A percentile compares a stretch with the other conserved stretches of the same genome.
phyloP scores from a whole-genome alignment of 2,888 invertebrate genomes.

The Pilophorus perplexus region DNA sequence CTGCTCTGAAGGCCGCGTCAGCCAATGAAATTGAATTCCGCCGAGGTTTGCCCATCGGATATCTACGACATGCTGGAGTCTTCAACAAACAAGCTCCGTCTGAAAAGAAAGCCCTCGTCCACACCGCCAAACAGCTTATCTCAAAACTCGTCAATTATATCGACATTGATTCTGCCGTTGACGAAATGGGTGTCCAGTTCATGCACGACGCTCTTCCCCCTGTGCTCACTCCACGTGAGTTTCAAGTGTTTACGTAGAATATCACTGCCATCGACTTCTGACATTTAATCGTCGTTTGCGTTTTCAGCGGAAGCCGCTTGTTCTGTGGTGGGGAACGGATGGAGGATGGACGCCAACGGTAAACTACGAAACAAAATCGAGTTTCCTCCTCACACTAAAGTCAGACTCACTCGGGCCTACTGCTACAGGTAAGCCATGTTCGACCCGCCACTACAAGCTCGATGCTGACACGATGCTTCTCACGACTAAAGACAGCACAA shows the following conservation, averaged over 20 bases:
- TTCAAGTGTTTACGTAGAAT: too few species aligned
- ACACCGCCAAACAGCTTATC: slow-evolving; percentile 59
- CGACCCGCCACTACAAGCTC: too few species aligned
- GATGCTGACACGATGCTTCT: not conserved
- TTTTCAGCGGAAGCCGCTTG: slow-evolving; percentile 61
- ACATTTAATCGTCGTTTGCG: not conserved
- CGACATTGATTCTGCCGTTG: slow-evolving; percentile 76
- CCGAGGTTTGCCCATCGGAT: slow-evolving; percentile 75
- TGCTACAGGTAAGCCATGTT: slow-evolving; percentile 52
- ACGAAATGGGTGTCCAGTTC: slow-evolving; percentile 79
- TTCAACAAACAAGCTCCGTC: slow-evolving; percentile 56
- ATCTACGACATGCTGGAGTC: slow-evolving; percentile 70
- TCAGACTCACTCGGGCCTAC: slow-evolving; percentile 58
- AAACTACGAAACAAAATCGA: slow-evolving; percentile 63
- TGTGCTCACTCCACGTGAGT: slow-evolving; percentile 58
- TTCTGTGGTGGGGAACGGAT: slow-evolving; percentile 71
- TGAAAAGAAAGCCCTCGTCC: slow-evolving; percentile 54
- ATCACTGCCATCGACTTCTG: not conserved
- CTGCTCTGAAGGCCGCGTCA: slow-evolving; percentile 71
- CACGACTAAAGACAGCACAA: not conserved
- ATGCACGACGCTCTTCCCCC: slow-evolving; percentile 89
- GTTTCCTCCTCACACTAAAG: slow-evolving; percentile 63
- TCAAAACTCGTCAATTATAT: slow-evolving; percentile 60
- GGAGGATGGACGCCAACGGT: slow-evolving; percentile 57
- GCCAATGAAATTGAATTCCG: slow-evolving; percentile 69